Percentiles rank a stretch among this genome's conserved stretches.
Conservation (phyloP, 2,888 invertebrate genomes). For the Neoascia interrupta region DNA sequence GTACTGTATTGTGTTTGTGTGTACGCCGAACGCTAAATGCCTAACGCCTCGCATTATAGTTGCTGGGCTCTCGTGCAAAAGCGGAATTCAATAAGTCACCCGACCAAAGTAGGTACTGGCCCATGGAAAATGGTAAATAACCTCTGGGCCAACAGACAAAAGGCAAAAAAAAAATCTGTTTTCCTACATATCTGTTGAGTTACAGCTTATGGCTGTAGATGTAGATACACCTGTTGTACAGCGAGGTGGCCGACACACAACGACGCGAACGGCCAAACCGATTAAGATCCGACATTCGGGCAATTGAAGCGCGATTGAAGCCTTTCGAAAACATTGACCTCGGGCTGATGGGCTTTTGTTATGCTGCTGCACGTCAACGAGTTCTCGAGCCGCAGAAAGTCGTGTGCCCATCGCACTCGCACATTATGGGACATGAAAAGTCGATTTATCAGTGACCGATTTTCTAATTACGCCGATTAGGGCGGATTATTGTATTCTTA, state of each 20-base stretch:
- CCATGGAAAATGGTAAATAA: conserved; percentile 53
- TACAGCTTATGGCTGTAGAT: background rate
- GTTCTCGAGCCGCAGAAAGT: background rate
- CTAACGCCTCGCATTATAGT: no score
- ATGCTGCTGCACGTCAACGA: background rate
- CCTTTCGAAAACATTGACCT: conserved; percentile 49
- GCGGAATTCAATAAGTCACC: conserved; percentile 42
- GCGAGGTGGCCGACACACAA: no score
- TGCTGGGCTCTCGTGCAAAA: no score
- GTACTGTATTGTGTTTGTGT: background rate
- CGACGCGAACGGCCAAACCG: conserved; percentile 10
- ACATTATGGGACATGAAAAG: background rate
- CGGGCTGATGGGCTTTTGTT: conserved; percentile 20
- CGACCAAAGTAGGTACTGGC: conserved; percentile 19
- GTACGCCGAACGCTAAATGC: no score
- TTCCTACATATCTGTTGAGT: background rate
- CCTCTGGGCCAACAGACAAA: conserved; percentile 12
- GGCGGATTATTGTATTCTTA: conserved; percentile 43
- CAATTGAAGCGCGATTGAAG: conserved; percentile 46
- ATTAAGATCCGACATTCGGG: conserved; percentile 34
- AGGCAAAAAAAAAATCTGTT: background rate
- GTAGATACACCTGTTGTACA: background rate
- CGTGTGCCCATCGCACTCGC: conserved; percentile 3
- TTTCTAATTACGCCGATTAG: conserved; percentile 44
- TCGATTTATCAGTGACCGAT: conserved; percentile 29